Evolutionary conservation across 2,888 invertebrate species (phyloP).

Genomic region (Andrena bucephala): DNA sequence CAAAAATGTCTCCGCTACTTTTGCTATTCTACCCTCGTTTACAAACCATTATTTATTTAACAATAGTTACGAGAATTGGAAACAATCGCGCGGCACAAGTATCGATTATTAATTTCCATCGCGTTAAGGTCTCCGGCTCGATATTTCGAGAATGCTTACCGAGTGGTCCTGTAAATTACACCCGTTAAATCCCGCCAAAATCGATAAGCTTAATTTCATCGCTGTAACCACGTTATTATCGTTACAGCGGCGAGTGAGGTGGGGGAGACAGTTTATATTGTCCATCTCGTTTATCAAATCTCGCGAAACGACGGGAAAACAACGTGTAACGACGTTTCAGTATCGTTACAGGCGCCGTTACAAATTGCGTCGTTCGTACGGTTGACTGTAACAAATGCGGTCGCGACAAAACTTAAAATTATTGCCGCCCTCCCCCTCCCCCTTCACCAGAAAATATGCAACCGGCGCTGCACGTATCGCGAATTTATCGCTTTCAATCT

Average conservation of each 20-base stretch:
- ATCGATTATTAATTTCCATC: constrained; percentile 1
- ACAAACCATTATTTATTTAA: not conserved
- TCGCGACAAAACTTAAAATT: constrained; percentile 59
- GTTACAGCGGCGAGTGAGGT: not conserved
- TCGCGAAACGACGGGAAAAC: constrained; percentile 46
- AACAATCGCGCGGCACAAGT: not conserved
- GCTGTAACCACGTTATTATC: constrained; percentile 49
- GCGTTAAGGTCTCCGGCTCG: constrained; percentile 8
- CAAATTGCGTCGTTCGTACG: constrained; percentile 54
- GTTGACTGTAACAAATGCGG: constrained; percentile 52
- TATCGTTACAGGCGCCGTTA: constrained; percentile 44
- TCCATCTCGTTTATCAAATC: constrained; percentile 55
- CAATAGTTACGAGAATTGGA: not conserved
- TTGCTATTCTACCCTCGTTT: not conserved
- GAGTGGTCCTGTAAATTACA: constrained; percentile 37
- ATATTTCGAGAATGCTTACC: constrained; percentile 34
- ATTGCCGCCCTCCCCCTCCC: constrained; percentile 48
- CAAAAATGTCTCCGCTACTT: not conserved
- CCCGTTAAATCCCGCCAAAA: constrained; percentile 34
- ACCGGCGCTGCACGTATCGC: constrained; percentile 5
- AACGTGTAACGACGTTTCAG: constrained; percentile 42
- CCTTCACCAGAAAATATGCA: constrained; percentile 41
- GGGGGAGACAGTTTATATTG: constrained; percentile 30
- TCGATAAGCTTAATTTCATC: constrained; percentile 57
- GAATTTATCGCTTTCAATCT: constrained; percentile 46